A percentile compares a stretch with the other conserved stretches of the same genome.
These are phyloP conservation scores for Vollenhovia emeryi DNA, from an alignment of 1,140 invertebrate species.

Conservation along the genomic window DNA sequence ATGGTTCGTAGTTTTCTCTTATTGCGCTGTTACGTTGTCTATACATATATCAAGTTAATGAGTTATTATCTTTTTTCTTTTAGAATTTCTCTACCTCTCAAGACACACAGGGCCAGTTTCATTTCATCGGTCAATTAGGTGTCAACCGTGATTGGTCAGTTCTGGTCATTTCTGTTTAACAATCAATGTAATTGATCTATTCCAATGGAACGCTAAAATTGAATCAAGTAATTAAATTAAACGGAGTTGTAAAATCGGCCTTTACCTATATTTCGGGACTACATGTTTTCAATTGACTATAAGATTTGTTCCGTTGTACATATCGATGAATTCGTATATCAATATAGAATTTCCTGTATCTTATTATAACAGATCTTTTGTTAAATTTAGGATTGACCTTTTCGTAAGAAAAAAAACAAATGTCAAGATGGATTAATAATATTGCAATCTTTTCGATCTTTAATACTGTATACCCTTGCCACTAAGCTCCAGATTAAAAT, in stretches of 20 bases:
- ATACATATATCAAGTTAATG: constrained; percentile 14
- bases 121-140: no score
- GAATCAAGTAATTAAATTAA: no score
- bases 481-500: not conserved
- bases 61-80: constrained; percentile 5
- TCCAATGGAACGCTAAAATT: no score
- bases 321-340: not conserved
- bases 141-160: no score
- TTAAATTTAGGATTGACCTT: not conserved
- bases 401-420: not conserved
- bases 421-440: not conserved
- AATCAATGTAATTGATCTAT: no score
- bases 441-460: not conserved
- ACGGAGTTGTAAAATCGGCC: no score
- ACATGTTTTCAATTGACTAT: not conserved
- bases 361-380: not conserved
- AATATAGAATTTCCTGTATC: not conserved
- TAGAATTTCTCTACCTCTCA: not conserved
- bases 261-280: not conserved
- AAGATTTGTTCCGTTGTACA: not conserved
- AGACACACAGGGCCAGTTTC: no score
- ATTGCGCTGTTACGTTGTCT: not conserved
- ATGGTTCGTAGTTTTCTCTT: not conserved
- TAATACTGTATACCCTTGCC: not conserved
- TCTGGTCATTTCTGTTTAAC: no score